A percentile compares a stretch with the other conserved stretches of the same genome.
phyloP scores from a whole-genome alignment of 2,888 invertebrate species.

The Pseudolycoriella hygida region DNA sequence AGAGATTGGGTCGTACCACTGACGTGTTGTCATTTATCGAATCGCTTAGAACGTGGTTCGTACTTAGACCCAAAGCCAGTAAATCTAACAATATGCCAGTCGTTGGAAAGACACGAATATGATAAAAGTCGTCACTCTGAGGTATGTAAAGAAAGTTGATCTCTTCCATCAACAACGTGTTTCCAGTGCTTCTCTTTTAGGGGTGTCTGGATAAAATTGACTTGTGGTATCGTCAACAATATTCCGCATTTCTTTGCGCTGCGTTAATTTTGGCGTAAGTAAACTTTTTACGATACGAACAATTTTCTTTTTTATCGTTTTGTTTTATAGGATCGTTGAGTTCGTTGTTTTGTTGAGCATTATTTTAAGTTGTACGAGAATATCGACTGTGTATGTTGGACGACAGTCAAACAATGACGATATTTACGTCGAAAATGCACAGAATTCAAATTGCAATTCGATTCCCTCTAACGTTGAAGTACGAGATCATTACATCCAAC shows the following conservation, averaged over 20 bases:
- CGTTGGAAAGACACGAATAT: slow-evolving; percentile 20
- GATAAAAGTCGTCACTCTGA: slow-evolving; percentile 22
- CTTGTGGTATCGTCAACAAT: slow-evolving; percentile 61
- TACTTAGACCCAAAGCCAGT: slow-evolving; percentile 59
- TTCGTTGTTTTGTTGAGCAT: slow-evolving; percentile 52
- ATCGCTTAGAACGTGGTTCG: slow-evolving; percentile 33
- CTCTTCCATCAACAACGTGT: neutral
- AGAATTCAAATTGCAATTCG: neutral
- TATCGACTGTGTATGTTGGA: slow-evolving; percentile 15
- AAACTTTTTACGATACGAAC: no score
- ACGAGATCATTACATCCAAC: neutral
- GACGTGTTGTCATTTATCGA: slow-evolving; percentile 50
- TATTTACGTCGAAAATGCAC: neutral
- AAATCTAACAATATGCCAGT: slow-evolving; percentile 55
- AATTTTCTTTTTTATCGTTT: no score
- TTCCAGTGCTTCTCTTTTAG: slow-evolving; percentile 26
- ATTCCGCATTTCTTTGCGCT: slow-evolving; percentile 44
- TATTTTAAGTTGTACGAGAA: slow-evolving; percentile 48
- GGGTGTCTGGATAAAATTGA: slow-evolving; percentile 52
- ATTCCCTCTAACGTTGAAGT: neutral
- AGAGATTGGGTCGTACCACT: slow-evolving; percentile 48
- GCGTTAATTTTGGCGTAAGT: slow-evolving; percentile 39
- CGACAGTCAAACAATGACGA: neutral
- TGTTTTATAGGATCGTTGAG: slow-evolving; percentile 45
- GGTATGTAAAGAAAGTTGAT: slow-evolving; percentile 3